Evolutionary conservation across 2,113 vertebrate species (phyloP).

Genomic region (Cyphomyrus discorhynchus): DNA sequence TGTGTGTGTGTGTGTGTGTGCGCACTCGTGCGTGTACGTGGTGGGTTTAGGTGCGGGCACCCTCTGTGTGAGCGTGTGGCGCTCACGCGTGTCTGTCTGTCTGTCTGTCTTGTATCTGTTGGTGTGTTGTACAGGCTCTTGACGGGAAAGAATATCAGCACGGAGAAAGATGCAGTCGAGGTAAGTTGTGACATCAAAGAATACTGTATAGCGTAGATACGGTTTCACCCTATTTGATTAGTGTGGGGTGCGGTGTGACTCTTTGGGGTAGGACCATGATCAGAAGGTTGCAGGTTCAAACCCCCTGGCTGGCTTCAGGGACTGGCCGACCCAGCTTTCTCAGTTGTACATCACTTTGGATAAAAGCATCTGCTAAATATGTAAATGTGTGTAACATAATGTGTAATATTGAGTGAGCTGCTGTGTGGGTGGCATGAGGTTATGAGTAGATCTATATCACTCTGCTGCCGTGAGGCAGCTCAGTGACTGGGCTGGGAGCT

Average conservation of each 20-base stretch:
- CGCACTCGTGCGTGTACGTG: not conserved
- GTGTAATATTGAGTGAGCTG: not conserved
- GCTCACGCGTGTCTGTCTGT: not conserved
- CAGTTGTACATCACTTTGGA: not conserved
- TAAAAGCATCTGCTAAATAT: not conserved
- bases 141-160: conserved; percentile 84
- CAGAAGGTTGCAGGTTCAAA: not conserved
- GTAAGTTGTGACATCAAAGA: conserved; percentile 47
- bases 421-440: not conserved
- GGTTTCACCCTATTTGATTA: not conserved
- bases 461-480: not conserved
- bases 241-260: not conserved
- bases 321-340: not conserved
- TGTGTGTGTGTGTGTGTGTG: not conserved
- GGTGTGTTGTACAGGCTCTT: conserved; percentile 68
- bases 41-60: not conserved
- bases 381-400: not conserved
- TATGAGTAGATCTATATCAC: not conserved
- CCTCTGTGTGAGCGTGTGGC: not conserved
- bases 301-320: not conserved
- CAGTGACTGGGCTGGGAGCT: not conserved
- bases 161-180: conserved; percentile 84
- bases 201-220: not conserved
- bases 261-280: not conserved
- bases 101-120: not conserved